Evolutionary conservation across 2,888 invertebrate species (phyloP).

Genomic region (Sialis fuliginosa): DNA sequence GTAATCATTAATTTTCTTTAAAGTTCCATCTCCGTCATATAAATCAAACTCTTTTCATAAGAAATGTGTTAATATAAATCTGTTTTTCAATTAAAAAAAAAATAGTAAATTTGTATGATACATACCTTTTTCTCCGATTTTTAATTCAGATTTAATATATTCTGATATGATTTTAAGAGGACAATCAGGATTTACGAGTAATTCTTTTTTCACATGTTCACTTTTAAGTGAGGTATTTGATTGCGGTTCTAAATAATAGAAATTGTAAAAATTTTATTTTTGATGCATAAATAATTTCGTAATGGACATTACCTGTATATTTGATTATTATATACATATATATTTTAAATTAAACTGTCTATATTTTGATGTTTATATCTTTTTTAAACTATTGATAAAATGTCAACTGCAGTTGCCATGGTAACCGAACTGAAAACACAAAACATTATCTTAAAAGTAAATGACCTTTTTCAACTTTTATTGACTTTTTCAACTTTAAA

Average conservation of each 20-base stretch:
- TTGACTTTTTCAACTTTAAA: no score
- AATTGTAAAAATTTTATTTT: no score
- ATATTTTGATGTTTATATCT: no score
- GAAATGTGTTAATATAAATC: background rate
- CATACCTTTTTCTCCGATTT: slow-evolving; percentile 11
- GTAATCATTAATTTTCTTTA: slow-evolving; percentile 13
- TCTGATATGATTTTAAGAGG: slow-evolving; percentile 21
- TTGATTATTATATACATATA: background rate
- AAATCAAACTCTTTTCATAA: slow-evolving; percentile 18
- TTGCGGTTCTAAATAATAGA: slow-evolving; percentile 1
- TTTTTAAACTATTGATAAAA: no score
- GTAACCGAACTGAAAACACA: no score
- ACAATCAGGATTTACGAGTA: slow-evolving; percentile 24
- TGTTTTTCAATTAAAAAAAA: no score
- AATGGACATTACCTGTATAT: slow-evolving; percentile 1
- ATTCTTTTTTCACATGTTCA: slow-evolving; percentile 12
- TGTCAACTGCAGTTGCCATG: no score
- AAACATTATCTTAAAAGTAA: no score
- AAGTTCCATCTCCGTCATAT: slow-evolving; percentile 16
- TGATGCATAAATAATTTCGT: no score
- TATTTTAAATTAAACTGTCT: slow-evolving; percentile 4
- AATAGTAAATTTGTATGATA: background rate
- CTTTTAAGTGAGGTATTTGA: background rate
- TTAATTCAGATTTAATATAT: slow-evolving; percentile 17
- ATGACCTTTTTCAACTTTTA: no score